Percentiles rank a stretch among this genome's conserved stretches.
Conservation (phyloP, 2,888 invertebrate species). For the Caenorhabditis sp. region DNA sequence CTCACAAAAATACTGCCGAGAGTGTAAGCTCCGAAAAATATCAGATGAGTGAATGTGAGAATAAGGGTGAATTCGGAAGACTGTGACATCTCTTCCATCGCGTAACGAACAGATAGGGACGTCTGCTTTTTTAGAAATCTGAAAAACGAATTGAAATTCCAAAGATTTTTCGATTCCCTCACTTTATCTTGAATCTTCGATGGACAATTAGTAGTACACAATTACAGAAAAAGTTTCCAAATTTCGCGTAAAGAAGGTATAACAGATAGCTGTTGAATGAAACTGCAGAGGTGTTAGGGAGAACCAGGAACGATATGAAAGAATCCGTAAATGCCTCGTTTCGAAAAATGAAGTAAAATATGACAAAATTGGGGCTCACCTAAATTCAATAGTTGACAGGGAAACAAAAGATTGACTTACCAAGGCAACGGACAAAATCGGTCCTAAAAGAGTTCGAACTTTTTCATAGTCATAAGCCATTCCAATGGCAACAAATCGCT, state of each 20-base stretch:
- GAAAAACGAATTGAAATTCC: neutral
- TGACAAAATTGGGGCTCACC: constrained; percentile 13
- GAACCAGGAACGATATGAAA: constrained; percentile 40
- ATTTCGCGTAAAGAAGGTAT: constrained; percentile 30
- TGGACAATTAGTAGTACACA: constrained; percentile 25
- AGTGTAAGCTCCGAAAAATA: constrained; percentile 51
- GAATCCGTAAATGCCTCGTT: constrained; percentile 45
- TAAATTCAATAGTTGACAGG: constrained; percentile 8
- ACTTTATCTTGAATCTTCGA: constrained; percentile 29
- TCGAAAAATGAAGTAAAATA: constrained; percentile 32
- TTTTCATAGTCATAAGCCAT: constrained; percentile 50
- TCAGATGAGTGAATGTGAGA: constrained; percentile 43
- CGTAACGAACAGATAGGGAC: constrained; percentile 40
- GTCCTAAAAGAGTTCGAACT: constrained; percentile 25
- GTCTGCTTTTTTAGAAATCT: constrained; percentile 29
- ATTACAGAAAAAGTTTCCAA: constrained; percentile 41
- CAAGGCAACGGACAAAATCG: constrained; percentile 15
- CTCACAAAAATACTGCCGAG: constrained; percentile 38
- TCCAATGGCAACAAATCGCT: constrained; percentile 44
- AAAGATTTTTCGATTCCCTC: neutral
- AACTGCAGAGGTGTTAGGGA: constrained; percentile 35
- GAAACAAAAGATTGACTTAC: neutral
- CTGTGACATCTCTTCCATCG: constrained; percentile 48
- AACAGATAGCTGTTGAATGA: constrained; percentile 34
- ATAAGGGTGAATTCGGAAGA: constrained; percentile 55